Conservation (phyloP, 2,888 invertebrate species). For the Phortica okadai region DNA sequence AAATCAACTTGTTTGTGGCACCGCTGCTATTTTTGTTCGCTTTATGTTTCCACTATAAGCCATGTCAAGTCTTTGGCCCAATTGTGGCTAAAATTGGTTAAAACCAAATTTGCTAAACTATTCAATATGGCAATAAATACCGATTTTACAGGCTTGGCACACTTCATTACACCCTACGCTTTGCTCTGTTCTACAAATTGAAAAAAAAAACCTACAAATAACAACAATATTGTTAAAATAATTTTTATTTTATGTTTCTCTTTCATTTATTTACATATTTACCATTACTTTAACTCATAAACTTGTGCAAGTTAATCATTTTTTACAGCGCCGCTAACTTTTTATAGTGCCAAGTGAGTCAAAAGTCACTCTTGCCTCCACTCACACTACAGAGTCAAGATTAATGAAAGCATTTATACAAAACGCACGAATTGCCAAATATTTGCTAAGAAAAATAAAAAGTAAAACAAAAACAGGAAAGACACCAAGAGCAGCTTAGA, state of each 20-base stretch:
- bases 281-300: too few relatives aligned
- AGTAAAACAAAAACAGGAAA: not conserved
- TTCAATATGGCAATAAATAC: not conserved
- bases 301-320: too few relatives aligned
- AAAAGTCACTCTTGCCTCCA: not conserved
- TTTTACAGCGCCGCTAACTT: too few relatives aligned
- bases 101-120: conserved; percentile 2
- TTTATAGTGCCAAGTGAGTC: too few relatives aligned
- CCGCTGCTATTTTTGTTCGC: conserved; percentile 6
- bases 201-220: not conserved
- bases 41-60: conserved; percentile 28
- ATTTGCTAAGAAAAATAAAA: not conserved
- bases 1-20: conserved; percentile 58
- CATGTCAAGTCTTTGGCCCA: conserved; percentile 47
- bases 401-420: conserved; percentile 9
- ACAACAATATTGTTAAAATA: not conserved
- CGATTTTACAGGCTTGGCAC: not conserved
- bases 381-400: not conserved
- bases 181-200: not conserved
- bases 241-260: too few relatives aligned
- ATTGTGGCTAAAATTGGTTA: conserved; percentile 48
- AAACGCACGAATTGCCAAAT: conserved; percentile 1
- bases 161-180: conserved; percentile 3
- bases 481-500: not conserved
- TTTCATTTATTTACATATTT: too few relatives aligned